Evolutionary conservation across 2,888 invertebrate species (phyloP), one percentile per base, ranked within the genome.

Genomic region (Melanophora roralis): DNA sequence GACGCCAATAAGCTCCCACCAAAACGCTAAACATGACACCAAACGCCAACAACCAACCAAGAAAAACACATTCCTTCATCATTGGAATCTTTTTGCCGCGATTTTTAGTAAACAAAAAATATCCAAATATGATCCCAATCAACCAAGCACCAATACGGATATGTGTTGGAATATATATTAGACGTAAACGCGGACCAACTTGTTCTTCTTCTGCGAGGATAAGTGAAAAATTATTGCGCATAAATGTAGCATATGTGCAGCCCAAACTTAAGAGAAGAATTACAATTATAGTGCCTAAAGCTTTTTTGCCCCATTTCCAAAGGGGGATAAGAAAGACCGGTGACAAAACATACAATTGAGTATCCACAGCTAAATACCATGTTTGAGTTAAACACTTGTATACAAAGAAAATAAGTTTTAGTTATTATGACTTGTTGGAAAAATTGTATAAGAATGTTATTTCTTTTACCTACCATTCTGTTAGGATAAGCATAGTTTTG

Each of bases 311-410:
- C 89, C 89, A 89, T 78, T 88, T 89, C 84, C 89, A 90, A 23
- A 92, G 82, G 0, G 91, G 90, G 68, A 91, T 90, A 4, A 93
- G 87, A 68, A 93, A 87, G 1, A 92, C 81, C 1, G 92, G 92
- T 1, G 92, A 91, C 12, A 92, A 74, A 83, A 92, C 88, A 83
- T 91, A 92, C 43, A 92, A 84, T 84, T 93, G 93, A 83, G 92
- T 92, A 82, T 93, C 93, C 11, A 92, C 91, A 2, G 92, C 91
- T 43, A 93, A 85, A 83, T 92, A 93, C 93, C 93, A 93, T 0
- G 91, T 90, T 82, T 92, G 92, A 32, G 89, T 88, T 36, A 92
- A 84, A 84, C 92, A 93, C 90, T 90, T 51, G 9, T 76, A 67
- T 27, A 38, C 34, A 49, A 49, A 51, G 34, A 19, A 38, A 23